phyloP scores from a whole-genome alignment of 2,888 invertebrate species.

The Tromatobia lineatoria region DNA sequence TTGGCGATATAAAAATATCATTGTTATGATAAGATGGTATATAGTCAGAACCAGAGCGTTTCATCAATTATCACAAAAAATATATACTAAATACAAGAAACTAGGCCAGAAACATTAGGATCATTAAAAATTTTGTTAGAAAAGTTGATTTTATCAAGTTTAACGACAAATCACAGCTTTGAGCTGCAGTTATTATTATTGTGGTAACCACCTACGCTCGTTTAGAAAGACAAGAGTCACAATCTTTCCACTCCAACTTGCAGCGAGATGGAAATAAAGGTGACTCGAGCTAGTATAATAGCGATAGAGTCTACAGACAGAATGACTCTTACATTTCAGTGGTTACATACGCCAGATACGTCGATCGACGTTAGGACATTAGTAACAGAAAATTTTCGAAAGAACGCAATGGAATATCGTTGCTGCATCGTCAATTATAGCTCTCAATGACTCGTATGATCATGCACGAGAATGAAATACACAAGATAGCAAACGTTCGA shows the following conservation, averaged over 20 bases:
- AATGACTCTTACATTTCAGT: neutral
- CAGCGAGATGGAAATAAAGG: conserved; percentile 3
- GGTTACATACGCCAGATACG: neutral
- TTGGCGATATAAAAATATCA: neutral
- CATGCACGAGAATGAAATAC: neutral
- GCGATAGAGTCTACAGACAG: neutral
- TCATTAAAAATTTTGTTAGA: neutral
- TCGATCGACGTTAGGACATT: neutral
- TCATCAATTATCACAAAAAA: neutral
- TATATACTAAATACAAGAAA: neutral
- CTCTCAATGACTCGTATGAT: neutral
- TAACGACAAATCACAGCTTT: neutral
- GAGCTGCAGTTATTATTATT: conserved; percentile 6
- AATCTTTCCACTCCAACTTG: neutral
- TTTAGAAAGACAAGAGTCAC: neutral
- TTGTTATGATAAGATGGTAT: neutral
- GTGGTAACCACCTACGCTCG: neutral
- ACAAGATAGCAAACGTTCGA: neutral
- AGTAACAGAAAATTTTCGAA: neutral
- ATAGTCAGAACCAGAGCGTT: neutral
- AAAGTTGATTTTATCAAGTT: neutral
- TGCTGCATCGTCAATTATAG: neutral
- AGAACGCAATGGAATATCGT: neutral
- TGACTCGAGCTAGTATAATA: neutral
- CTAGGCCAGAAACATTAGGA: neutral